A percentile compares a stretch with the other conserved stretches of the same genome.
Evolutionary conservation across 2,113 vertebrate genomes (phyloP).

Genomic region (Daboia siamensis): DNA sequence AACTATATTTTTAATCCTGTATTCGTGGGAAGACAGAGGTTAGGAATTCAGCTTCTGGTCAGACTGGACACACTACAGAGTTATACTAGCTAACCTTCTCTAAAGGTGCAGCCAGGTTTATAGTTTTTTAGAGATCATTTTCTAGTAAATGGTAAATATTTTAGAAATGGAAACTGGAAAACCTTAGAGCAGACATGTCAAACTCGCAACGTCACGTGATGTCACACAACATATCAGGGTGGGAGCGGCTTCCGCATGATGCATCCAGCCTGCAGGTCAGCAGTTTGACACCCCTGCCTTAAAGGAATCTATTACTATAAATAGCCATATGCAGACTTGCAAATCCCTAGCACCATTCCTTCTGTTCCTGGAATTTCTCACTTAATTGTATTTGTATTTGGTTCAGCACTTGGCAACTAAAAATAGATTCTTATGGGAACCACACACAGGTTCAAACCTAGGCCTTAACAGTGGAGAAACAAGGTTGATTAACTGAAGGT

Average conservation of each 20-base stretch:
- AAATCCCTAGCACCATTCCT: neutral
- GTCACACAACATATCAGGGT: too few relatives aligned
- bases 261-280: too few relatives aligned
- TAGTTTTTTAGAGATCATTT: neutral
- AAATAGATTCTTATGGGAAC: neutral
- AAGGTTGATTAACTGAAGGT: neutral
- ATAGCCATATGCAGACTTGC: neutral
- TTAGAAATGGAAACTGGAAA: neutral
- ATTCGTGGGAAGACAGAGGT: neutral
- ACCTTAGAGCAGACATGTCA: neutral
- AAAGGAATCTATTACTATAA: neutral
- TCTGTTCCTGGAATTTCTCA: neutral
- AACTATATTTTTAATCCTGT: neutral
- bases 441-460: neutral
- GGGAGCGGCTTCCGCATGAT: too few relatives aligned
- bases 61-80: neutral
- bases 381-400: neutral
- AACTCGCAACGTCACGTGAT: too few relatives aligned
- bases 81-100: neutral
- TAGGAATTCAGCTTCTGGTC: neutral
- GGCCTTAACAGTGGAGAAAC: neutral
- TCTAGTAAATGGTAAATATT: neutral
- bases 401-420: neutral
- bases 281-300: neutral
- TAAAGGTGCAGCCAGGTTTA: neutral